These are phyloP conservation scores for Chrosomus eos DNA, from an alignment of 2,797 vertebrate species.

Conservation along the genomic window DNA sequence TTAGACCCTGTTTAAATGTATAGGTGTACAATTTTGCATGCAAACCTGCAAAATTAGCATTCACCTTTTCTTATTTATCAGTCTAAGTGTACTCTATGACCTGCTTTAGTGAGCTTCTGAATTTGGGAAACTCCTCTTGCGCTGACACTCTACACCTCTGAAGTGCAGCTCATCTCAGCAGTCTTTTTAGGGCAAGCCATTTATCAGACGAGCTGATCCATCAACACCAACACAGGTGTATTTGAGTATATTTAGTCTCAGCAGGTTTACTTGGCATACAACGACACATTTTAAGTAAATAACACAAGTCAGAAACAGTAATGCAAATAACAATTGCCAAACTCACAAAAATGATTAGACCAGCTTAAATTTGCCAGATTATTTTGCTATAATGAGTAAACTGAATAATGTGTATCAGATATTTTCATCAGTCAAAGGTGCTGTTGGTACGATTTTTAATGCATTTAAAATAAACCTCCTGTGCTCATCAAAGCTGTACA, in stretches of 20 bases:
- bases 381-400: neutral
- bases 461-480: too few species aligned
- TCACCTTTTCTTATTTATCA: constrained; percentile 1
- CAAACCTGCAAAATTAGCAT: neutral
- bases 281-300: neutral
- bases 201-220: constrained; percentile 21
- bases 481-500: neutral
- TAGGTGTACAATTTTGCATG: too few species aligned
- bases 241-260: constrained; percentile 9
- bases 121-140: constrained; percentile 78
- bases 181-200: constrained; percentile 26
- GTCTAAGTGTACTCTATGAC: constrained; percentile 69
- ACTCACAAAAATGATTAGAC: neutral
- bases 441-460: neutral
- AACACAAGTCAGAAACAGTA: neutral
- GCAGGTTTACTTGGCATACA: neutral
- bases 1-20: neutral
- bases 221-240: constrained; percentile 28
- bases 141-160: constrained; percentile 75
- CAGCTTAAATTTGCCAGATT: neutral
- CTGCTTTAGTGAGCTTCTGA: constrained; percentile 61
- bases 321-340: neutral
- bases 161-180: constrained; percentile 53
- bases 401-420: neutral
- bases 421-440: too few species aligned